Conservation (phyloP, 2,113 vertebrate species). For the Myotis brandtii region DNA sequence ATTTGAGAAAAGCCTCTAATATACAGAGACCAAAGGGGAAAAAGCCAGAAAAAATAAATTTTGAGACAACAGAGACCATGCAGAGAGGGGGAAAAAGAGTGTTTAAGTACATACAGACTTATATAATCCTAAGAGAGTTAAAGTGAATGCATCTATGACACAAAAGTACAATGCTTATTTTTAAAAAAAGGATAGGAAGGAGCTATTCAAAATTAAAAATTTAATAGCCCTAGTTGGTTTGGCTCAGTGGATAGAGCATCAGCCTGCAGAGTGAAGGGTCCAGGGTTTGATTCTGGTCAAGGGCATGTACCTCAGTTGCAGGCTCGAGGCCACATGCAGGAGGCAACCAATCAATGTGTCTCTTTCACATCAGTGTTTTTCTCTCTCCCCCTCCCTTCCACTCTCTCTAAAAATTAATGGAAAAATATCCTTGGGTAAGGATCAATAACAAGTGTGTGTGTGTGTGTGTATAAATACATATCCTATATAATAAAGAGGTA, state of each 20-base stretch:
- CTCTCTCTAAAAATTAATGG: background rate
- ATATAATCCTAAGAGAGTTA: background rate
- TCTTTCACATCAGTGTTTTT: too few relatives aligned
- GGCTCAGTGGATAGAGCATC: background rate
- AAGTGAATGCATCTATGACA: background rate
- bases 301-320: too few relatives aligned
- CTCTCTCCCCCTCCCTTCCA: background rate
- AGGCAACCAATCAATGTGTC: too few relatives aligned
- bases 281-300: background rate
- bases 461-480: too few relatives aligned
- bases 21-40: background rate
- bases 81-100: background rate
- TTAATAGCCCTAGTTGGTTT: background rate
- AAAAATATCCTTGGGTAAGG: too few relatives aligned
- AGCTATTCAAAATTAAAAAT: slow-evolving; percentile 5
- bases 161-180: background rate
- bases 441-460: too few relatives aligned
- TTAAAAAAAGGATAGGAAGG: background rate
- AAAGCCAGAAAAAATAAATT: background rate
- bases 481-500: too few relatives aligned
- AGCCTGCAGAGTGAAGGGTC: background rate
- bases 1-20: background rate
- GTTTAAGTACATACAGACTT: background rate
- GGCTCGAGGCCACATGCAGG: too few relatives aligned
- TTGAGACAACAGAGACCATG: background rate